phyloP scores from a whole-genome alignment of 2,888 invertebrate species.

The Hetaerina titia region DNA sequence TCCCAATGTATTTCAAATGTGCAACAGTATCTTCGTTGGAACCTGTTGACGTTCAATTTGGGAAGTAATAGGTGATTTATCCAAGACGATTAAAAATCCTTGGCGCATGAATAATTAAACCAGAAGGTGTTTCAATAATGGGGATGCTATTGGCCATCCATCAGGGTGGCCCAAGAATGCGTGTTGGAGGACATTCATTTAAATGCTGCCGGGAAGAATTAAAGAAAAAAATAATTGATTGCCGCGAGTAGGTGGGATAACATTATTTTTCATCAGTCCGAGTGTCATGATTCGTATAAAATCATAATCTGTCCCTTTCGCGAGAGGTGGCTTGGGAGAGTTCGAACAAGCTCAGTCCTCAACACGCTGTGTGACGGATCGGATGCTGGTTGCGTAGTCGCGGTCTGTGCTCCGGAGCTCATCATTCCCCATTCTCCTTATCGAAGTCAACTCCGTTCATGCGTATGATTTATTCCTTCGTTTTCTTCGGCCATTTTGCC shows the following conservation, averaged over 20 bases:
- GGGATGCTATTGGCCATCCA: background rate
- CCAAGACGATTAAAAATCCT: background rate
- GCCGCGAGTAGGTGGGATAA: too few relatives aligned
- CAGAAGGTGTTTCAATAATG: background rate
- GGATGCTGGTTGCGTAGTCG: background rate
- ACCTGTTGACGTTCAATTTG: background rate
- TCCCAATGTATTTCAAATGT: too few relatives aligned
- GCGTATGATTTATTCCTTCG: background rate
- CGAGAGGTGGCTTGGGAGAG: background rate
- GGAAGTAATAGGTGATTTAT: background rate
- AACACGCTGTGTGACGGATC: background rate
- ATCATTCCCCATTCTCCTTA: background rate
- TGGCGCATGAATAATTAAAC: background rate
- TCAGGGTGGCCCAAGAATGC: background rate
- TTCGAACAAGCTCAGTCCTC: background rate
- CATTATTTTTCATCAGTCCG: background rate
- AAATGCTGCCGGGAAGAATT: background rate
- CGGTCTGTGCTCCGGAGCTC: background rate
- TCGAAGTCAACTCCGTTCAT: background rate
- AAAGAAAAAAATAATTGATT: too few relatives aligned
- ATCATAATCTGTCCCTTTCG: conserved; percentile 1
- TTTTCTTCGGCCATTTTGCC: background rate
- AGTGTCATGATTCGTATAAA: background rate
- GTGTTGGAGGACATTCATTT: background rate
- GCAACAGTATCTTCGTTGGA: background rate